These are phyloP conservation scores for Rhinichthys klamathensis DNA, from an alignment of 2,113 vertebrate species.

Conservation along the genomic window DNA sequence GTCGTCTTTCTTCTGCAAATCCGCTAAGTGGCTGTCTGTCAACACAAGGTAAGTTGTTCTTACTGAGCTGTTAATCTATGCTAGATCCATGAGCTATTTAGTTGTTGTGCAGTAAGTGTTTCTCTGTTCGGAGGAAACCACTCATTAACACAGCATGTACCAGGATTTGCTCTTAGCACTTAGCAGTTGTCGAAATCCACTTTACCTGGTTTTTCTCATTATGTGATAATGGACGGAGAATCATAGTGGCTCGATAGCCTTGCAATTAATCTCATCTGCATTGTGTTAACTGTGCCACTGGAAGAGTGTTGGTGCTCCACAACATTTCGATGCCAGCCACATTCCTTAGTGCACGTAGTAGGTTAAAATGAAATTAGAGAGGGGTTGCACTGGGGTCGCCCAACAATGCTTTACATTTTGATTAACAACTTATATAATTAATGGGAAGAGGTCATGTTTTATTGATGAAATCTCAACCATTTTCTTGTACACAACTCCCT, in stretches of 20 bases:
- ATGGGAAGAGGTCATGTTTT: background rate
- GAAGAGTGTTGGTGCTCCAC: background rate
- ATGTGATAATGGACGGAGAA: constrained; percentile 43
- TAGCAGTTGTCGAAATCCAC: constrained; percentile 48
- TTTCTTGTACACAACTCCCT: background rate
- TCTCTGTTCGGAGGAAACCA: constrained; percentile 34
- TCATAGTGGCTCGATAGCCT: constrained; percentile 25
- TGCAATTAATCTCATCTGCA: constrained; percentile 53
- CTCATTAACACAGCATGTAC: constrained; percentile 48
- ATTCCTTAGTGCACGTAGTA: background rate
- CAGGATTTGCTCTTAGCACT: constrained; percentile 53
- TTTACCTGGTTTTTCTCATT: constrained; percentile 42
- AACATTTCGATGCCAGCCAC: constrained; percentile 13
- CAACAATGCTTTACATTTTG: background rate
- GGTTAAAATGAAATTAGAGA: constrained; percentile 1
- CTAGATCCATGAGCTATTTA: constrained; percentile 44
- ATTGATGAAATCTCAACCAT: background rate
- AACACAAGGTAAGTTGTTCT: constrained; percentile 25
- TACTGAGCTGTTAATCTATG: constrained; percentile 49
- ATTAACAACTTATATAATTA: constrained; percentile 9
- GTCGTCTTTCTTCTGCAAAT: constrained; percentile 28
- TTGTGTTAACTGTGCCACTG: constrained; percentile 22
- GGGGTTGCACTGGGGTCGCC: background rate
- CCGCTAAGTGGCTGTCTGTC: constrained; percentile 39
- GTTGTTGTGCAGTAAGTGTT: constrained; percentile 47